A percentile compares a stretch with the other conserved stretches of the same genome.
Evolutionary conservation across 2,113 vertebrate genomes (phyloP).

Genomic region (Brachyistius frenatus): DNA sequence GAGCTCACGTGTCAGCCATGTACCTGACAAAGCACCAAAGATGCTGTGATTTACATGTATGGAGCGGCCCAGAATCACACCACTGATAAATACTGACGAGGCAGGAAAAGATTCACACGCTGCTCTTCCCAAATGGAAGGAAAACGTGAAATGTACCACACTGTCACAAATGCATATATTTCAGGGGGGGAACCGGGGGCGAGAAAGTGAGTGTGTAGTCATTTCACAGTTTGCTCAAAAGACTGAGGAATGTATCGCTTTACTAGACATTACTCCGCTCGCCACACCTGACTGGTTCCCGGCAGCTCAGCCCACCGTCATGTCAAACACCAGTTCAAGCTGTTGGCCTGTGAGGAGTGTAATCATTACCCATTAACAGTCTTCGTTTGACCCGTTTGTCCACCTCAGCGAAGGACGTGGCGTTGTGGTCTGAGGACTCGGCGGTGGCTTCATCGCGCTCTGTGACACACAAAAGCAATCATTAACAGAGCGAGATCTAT

Average conservation of each 20-base stretch:
- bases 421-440: slow-evolving; percentile 87
- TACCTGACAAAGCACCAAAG: slow-evolving; percentile 31
- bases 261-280: slow-evolving; percentile 63
- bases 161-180: slow-evolving; percentile 81
- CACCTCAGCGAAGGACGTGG: slow-evolving; percentile 89
- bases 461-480: slow-evolving; percentile 70
- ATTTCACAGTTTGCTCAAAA: slow-evolving; percentile 87
- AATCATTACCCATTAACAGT: slow-evolving; percentile 94
- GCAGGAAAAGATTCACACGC: slow-evolving; percentile 59
- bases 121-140: slow-evolving; percentile 61
- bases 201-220: slow-evolving; percentile 65
- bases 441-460: slow-evolving; percentile 87
- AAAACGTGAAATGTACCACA: slow-evolving; percentile 84
- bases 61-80: slow-evolving; percentile 55
- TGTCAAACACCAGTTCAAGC: slow-evolving; percentile 20
- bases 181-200: slow-evolving; percentile 61
- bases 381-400: slow-evolving; percentile 97
- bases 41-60: slow-evolving; percentile 32
- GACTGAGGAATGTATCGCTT: slow-evolving; percentile 80
- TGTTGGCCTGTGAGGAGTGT: neutral
- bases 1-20: neutral
- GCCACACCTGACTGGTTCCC: slow-evolving; percentile 48
- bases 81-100: slow-evolving; percentile 61
- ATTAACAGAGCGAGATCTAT: slow-evolving; percentile 16
- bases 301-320: slow-evolving; percentile 33